Percentiles rank a stretch among this genome's conserved stretches.
These are phyloP conservation scores for Enhydra lutris DNA, from an alignment of 2,113 vertebrate species.

Conservation along the genomic window DNA sequence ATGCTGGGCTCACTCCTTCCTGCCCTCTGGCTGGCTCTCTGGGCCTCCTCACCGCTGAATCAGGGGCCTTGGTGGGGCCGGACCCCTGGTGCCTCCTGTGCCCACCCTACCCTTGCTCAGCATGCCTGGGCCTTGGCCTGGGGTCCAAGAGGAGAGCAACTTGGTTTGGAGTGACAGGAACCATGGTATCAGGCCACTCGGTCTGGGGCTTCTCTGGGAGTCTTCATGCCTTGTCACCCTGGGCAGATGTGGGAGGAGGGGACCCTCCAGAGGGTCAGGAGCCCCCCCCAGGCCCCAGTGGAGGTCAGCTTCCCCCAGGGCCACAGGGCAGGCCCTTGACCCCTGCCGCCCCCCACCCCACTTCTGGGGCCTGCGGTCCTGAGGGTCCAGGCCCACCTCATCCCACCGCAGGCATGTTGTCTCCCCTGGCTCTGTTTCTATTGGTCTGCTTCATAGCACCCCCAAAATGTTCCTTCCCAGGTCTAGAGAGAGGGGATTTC, in stretches of 20 bases:
- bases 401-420: neutral
- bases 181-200: neutral
- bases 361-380: neutral
- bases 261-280: neutral
- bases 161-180: neutral
- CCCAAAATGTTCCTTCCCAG: neutral
- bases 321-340: neutral
- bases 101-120: neutral
- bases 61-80: neutral
- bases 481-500: neutral
- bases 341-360: rapidly evolving
- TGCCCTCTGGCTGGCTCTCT: neutral
- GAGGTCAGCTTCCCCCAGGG: neutral
- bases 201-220: neutral
- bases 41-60: neutral
- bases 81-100: neutral
- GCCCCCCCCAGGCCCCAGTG: rapidly evolving
- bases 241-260: neutral
- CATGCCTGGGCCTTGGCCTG: neutral
- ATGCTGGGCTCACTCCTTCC: neutral
- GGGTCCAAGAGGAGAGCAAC: neutral
- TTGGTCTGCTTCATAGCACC: neutral
- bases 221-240: neutral
- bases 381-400: neutral
- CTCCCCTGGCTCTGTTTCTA: neutral